Percentiles rank a stretch among this genome's conserved stretches.
Evolutionary conservation across 2,888 invertebrate species (phyloP).

Genomic region (Lumbricus terrestris): DNA sequence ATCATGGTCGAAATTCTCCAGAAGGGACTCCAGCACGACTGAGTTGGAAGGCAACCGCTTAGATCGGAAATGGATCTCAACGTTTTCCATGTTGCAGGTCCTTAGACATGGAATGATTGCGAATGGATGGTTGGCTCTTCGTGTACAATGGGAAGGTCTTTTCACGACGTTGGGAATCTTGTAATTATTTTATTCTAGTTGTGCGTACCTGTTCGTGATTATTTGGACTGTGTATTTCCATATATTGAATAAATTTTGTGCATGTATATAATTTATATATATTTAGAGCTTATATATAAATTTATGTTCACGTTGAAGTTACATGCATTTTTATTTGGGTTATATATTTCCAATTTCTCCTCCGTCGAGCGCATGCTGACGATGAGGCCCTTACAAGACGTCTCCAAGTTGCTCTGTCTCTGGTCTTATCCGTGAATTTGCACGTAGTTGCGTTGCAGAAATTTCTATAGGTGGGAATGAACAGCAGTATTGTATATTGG

Average conservation of each 20-base stretch:
- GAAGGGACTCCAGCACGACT: conserved; percentile 56
- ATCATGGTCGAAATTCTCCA: conserved; percentile 78
- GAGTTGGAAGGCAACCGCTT: not conserved
- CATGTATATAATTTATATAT: not conserved
- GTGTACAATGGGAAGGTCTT: not conserved
- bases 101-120: not conserved
- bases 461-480: not conserved
- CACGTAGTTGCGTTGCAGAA: not conserved
- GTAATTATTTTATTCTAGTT: not conserved
- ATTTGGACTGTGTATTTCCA: not conserved
- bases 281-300: too few species aligned
- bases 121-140: not conserved
- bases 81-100: not conserved
- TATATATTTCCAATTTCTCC: too few species aligned
- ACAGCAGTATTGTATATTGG: not conserved
- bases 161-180: not conserved
- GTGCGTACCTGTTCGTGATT: not conserved
- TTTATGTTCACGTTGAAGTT: too few species aligned
- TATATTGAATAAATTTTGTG: not conserved
- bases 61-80: not conserved
- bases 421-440: too few species aligned
- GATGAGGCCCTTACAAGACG: too few species aligned
- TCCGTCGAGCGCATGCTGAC: too few species aligned
- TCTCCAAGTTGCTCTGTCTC: too few species aligned
- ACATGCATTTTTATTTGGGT: too few species aligned